phyloP scores from a whole-genome alignment of 1,140 invertebrate species.

The Aphis craccivora region DNA sequence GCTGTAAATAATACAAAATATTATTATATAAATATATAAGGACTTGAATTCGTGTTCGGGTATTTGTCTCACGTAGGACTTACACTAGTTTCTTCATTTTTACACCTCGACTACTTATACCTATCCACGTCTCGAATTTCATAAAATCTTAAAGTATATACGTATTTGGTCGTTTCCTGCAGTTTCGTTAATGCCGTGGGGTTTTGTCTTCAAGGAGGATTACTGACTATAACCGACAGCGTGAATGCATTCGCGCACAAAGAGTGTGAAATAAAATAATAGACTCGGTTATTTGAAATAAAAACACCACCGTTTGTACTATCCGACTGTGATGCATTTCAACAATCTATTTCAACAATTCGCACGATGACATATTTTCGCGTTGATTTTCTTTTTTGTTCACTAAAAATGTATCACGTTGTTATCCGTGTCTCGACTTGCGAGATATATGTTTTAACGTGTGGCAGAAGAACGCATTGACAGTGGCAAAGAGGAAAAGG shows the following conservation, averaged over 20 bases:
- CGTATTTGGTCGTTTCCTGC: not conserved
- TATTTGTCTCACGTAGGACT: conserved; percentile 43
- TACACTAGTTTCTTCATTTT: not conserved
- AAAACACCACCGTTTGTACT: not conserved
- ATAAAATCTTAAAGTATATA: not conserved
- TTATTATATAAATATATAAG: not conserved
- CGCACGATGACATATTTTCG: not conserved
- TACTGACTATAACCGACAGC: not conserved
- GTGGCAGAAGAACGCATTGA: not conserved
- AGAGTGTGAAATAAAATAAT: conserved; percentile 12
- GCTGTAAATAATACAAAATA: not conserved
- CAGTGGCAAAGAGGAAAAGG: too few species aligned
- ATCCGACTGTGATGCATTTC: not conserved
- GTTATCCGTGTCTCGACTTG: not conserved
- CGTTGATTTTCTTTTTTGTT: conserved; percentile 22
- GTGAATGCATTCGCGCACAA: not conserved
- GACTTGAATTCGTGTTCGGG: not conserved
- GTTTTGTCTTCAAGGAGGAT: conserved; percentile 24
- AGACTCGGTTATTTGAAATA: not conserved
- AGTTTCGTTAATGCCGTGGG: not conserved
- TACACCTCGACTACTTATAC: conserved; percentile 18
- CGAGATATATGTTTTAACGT: not conserved
- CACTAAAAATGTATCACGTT: not conserved
- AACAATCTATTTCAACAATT: not conserved
- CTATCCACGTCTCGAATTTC: not conserved